Evolutionary conservation across 2,888 invertebrate species (phyloP).

Genomic region (Torymus texanus): DNA sequence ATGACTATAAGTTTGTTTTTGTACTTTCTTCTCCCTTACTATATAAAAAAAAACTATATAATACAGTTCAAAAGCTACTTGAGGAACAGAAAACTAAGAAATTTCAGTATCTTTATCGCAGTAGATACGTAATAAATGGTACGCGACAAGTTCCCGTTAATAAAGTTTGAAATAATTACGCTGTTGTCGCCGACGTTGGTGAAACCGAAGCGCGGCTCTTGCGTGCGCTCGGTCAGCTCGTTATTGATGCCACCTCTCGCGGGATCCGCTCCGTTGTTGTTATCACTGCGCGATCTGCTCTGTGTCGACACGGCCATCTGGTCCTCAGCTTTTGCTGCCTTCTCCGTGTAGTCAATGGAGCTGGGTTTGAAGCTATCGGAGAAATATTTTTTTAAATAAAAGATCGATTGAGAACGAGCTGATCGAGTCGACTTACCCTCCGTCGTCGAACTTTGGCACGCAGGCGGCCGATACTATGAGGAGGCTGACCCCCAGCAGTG

Average conservation of each 20-base stretch:
- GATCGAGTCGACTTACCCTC: slow-evolving; percentile 65
- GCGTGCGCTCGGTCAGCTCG: slow-evolving; percentile 65
- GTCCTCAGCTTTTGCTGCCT: slow-evolving; percentile 66
- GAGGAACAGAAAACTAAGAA: background rate
- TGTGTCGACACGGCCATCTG: slow-evolving; percentile 69
- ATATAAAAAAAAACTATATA: too few relatives aligned
- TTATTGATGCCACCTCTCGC: slow-evolving; percentile 56
- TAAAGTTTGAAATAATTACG: slow-evolving; percentile 62
- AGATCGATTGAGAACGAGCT: background rate
- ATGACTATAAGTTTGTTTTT: too few relatives aligned
- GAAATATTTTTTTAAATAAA: background rate
- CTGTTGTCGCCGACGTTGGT: slow-evolving; percentile 70
- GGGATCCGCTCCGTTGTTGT: slow-evolving; percentile 46
- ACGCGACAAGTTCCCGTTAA: slow-evolving; percentile 21
- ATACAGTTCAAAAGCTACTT: too few relatives aligned
- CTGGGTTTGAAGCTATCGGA: slow-evolving; percentile 75
- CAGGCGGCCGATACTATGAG: slow-evolving; percentile 60
- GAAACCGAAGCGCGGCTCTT: slow-evolving; percentile 74
- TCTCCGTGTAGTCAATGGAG: slow-evolving; percentile 68
- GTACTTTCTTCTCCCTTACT: too few relatives aligned
- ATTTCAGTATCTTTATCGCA: slow-evolving; percentile 16
- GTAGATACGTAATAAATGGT: slow-evolving; percentile 11
- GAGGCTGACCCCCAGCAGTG: slow-evolving; percentile 54
- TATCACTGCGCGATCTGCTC: slow-evolving; percentile 59
- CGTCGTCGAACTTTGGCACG: slow-evolving; percentile 69